Evolutionary conservation across 2,113 vertebrate species (phyloP).

Genomic region (Crotalus horridus): DNA sequence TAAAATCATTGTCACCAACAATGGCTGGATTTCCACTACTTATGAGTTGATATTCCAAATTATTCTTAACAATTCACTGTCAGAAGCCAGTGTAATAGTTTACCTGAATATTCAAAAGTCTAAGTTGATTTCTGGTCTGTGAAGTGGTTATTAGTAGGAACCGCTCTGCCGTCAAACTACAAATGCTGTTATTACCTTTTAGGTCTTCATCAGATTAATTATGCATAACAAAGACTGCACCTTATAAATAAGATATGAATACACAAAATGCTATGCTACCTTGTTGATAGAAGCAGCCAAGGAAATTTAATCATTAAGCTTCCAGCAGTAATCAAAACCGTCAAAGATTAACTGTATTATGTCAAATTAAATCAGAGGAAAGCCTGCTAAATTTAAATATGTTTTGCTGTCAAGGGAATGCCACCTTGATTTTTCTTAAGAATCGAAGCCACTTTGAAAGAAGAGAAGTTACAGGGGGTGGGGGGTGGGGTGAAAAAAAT

Average conservation of each 20-base stretch:
- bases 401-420: background rate
- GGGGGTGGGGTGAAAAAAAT: too few relatives aligned
- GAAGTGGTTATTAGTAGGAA: background rate
- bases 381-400: background rate
- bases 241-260: constrained; percentile 26
- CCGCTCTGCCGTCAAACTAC: background rate
- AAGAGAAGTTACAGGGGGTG: too few relatives aligned
- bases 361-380: constrained; percentile 13
- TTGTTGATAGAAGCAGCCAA: constrained; percentile 8
- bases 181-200: background rate
- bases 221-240: background rate
- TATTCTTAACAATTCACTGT: background rate
- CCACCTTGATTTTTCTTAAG: too few relatives aligned
- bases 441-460: too few relatives aligned
- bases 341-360: constrained; percentile 14
- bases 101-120: background rate
- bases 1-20: background rate
- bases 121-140: background rate
- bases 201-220: constrained; percentile 4
- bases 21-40: background rate
- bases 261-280: background rate
- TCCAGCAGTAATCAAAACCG: background rate
- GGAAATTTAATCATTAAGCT: constrained; percentile 17
- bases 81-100: background rate
- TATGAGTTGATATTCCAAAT: too few relatives aligned